Evolutionary conservation across 2,888 invertebrate species (phyloP).

Genomic region (Caenorhabditis sp.): DNA sequence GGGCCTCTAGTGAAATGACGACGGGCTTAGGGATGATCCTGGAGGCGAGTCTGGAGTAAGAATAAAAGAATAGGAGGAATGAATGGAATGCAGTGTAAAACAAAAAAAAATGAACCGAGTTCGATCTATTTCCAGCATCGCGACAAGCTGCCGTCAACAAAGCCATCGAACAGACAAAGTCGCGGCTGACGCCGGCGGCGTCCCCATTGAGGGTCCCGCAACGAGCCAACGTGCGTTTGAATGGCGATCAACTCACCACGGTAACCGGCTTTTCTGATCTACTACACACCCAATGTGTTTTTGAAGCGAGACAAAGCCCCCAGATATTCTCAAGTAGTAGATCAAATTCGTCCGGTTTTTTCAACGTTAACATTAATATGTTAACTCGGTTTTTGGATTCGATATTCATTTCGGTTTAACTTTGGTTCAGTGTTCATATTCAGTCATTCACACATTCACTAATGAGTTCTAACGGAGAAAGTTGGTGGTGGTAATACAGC

Average conservation of each 20-base stretch:
- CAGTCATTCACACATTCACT: conserved; percentile 3
- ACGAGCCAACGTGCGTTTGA: conserved; percentile 69
- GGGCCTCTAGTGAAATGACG: conserved; percentile 13
- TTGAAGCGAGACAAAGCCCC: conserved; percentile 29
- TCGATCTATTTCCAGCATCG: conserved; percentile 60
- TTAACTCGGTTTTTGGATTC: conserved; percentile 15
- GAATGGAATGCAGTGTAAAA: conserved; percentile 3
- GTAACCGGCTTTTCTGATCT: conserved; percentile 61
- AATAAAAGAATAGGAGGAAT: conserved; percentile 2
- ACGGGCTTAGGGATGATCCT: conserved; percentile 31
- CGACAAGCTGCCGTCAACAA: conserved; percentile 70
- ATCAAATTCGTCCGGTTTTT: conserved; percentile 42
- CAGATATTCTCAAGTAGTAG: conserved; percentile 33
- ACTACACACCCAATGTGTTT: conserved; percentile 7
- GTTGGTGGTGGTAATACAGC: background rate
- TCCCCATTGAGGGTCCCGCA: conserved; percentile 62
- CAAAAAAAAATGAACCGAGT: conserved; percentile 11
- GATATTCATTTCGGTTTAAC: conserved; percentile 39
- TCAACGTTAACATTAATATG: conserved; percentile 6
- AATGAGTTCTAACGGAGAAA: conserved; percentile 24
- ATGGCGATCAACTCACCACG: conserved; percentile 66
- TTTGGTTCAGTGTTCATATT: conserved; percentile 8
- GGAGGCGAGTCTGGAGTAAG: too few relatives aligned
- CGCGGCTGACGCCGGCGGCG: conserved; percentile 62
- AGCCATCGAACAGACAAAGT: conserved; percentile 75